These are phyloP conservation scores for Cephus runcator DNA, from an alignment of 2,888 invertebrate species.

Conservation along the genomic window DNA sequence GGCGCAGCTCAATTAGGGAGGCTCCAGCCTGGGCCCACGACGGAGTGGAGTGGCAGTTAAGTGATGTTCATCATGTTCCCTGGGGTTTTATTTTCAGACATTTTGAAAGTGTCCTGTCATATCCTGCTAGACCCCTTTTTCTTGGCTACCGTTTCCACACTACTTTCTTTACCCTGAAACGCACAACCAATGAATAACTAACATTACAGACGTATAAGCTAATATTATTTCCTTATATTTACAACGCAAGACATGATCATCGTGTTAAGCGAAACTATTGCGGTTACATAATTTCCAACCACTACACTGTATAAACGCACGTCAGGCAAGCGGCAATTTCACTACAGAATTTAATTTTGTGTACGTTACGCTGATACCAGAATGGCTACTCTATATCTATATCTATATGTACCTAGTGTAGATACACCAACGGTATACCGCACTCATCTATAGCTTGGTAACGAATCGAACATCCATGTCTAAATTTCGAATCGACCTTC, in stretches of 20 bases:
- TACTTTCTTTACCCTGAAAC: background rate
- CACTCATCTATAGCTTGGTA: background rate
- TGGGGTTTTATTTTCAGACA: slow-evolving; percentile 32
- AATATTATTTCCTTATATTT: too few species aligned
- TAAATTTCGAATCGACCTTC: background rate
- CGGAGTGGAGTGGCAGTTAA: slow-evolving; percentile 24
- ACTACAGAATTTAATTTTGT: background rate
- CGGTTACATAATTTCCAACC: background rate
- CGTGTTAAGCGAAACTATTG: background rate
- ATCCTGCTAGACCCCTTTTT: slow-evolving; percentile 36
- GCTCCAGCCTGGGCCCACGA: slow-evolving; percentile 13
- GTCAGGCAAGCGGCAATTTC: background rate
- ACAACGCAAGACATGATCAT: background rate
- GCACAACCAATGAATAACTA: background rate
- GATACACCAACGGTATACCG: background rate
- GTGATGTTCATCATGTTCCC: slow-evolving; percentile 15
- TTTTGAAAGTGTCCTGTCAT: slow-evolving; percentile 51
- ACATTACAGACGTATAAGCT: too few species aligned
- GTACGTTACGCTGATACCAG: background rate
- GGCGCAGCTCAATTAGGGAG: slow-evolving; percentile 46
- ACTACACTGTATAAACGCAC: background rate
- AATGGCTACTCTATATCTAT: background rate
- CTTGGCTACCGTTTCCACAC: background rate
- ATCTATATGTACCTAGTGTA: background rate
- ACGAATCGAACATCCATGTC: background rate